Conservation (phyloP, 2,888 invertebrate genomes). For the Eudemis profundana region DNA sequence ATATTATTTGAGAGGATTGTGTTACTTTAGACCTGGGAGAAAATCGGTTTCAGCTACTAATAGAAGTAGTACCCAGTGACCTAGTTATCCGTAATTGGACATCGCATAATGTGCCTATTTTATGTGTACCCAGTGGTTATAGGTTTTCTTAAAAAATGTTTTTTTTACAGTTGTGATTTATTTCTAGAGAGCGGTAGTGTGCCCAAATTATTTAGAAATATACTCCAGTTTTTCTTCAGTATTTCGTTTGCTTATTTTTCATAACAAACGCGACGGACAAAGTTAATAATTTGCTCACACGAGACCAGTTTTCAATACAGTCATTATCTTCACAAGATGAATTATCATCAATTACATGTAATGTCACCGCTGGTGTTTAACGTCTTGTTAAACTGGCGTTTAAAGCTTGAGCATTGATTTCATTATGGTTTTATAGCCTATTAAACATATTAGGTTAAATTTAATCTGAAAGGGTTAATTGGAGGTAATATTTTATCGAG, state of each 20-base stretch:
- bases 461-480: not conserved
- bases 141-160: too few species aligned
- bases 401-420: constrained; percentile 22
- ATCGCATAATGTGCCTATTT: too few species aligned
- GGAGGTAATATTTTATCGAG: not conserved
- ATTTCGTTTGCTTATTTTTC: not conserved
- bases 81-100: too few species aligned
- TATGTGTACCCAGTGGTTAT: too few species aligned
- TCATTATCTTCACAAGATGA: constrained; percentile 31
- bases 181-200: too few species aligned
- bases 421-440: constrained; percentile 7
- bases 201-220: too few species aligned
- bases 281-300: constrained; percentile 10
- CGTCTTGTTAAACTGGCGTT: constrained; percentile 26
- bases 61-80: too few species aligned
- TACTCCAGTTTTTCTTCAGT: not conserved
- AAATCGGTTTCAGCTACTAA: too few species aligned
- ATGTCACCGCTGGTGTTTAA: constrained; percentile 27
- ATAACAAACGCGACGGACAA: not conserved
- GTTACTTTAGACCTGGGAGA: too few species aligned
- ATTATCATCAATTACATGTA: constrained; percentile 40
- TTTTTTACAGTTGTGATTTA: too few species aligned
- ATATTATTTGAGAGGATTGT: too few species aligned
- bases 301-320: constrained; percentile 38
- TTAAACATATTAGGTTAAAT: constrained; percentile 6